These are phyloP conservation scores for Zaprionus vittiger DNA, from an alignment of 1,140 invertebrate species.

Conservation along the genomic window DNA sequence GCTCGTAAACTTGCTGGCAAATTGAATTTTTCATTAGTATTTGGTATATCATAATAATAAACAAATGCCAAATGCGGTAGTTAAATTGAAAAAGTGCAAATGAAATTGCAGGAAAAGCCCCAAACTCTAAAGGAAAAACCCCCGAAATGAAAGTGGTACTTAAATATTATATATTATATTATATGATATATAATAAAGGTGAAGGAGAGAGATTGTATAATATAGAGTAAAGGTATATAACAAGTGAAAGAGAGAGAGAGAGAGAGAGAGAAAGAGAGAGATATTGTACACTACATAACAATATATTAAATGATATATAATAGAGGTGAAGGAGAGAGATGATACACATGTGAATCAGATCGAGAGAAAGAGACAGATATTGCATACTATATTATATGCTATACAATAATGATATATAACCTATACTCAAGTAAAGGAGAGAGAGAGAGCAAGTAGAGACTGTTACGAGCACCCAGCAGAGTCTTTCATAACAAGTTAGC, in stretches of 20 bases:
- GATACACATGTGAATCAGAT: too few species aligned
- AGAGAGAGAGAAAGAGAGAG: not conserved
- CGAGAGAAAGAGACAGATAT: too few species aligned
- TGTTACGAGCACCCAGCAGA: not conserved
- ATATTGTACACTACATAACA: too few species aligned
- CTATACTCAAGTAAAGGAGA: not conserved
- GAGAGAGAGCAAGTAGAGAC: too few species aligned
- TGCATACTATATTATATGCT: not conserved
- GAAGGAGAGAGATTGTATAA: too few species aligned
- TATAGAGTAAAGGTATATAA: not conserved
- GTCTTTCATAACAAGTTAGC: not conserved
- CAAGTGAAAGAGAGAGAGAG: not conserved
- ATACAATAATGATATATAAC: not conserved
- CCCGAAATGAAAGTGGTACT: not conserved
- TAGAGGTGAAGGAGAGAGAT: too few species aligned
- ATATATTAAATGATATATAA: not conserved
- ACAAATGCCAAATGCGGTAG: slow-evolving; percentile 3
- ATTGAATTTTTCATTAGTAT: not conserved
- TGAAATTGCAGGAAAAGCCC: slow-evolving; percentile 5
- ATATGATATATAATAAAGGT: not conserved
- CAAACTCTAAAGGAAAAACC: not conserved
- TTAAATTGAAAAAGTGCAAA: slow-evolving; percentile 7
- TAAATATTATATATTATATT: not conserved
- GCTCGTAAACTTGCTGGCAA: not conserved
- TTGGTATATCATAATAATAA: not conserved